Evolutionary conservation across 1,140 invertebrate genomes (phyloP), one percentile per base, ranked within the genome.

Genomic region (Diprion similis): DNA sequence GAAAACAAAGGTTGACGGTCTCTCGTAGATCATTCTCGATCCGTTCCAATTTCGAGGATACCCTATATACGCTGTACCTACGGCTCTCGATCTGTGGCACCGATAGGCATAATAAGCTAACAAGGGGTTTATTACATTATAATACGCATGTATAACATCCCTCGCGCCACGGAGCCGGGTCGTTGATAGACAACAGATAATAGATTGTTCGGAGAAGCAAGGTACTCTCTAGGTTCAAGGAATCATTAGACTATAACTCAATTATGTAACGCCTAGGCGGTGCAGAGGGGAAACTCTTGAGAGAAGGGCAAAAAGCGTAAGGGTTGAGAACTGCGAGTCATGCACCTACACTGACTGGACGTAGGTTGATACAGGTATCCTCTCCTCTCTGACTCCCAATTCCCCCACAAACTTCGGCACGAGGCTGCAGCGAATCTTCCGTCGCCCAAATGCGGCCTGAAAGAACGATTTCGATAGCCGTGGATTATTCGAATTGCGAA

Each of bases 161-260:
- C 17, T 18, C 6, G 18, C 13, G 66, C 18, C 13, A 18, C 66
- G 66, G 17, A 68, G 51, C 51, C 66, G 11, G 37, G 4, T 68
- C 17, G 66, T 15, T 18, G 37, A 45, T 45, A 68, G 66, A 68
- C 66, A 68, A 18, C 17, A 68, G 17, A 68, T 68, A 68, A 68
- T 68, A 68, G 66, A 68, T 68, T 45, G 66, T 68, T 68, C 66
- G 66, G 37, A 13, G 66, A 68, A 68, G 66, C 17, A 18, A 68
- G 66, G 66, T 68, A 45, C 66, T 19, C 37, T 45, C 37, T 68
- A 68, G 66, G 11, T 68, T 68, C 66, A 68, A 18, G 66, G 66
- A 68, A 68, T 68, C 66, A 68, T 68, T 68, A 68, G 66, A 68
- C 66, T 68, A 68, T 68, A 68, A 68, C 66, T 68, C 66, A 68